Conservation (phyloP, 2,888 invertebrate genomes). For the Agonopterix arenella region DNA sequence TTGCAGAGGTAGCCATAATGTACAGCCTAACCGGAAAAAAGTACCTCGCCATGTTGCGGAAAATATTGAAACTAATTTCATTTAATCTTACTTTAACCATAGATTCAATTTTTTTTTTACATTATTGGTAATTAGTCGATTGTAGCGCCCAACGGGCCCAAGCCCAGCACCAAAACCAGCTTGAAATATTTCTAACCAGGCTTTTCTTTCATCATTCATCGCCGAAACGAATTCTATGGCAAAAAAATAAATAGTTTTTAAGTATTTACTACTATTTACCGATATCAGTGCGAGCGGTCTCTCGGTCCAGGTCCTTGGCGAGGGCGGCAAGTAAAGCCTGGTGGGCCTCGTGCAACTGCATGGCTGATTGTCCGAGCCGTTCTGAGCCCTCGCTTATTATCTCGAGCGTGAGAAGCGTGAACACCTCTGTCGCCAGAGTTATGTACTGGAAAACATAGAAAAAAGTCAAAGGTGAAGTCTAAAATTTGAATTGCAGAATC, state of each 20-base stretch:
- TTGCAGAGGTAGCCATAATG: no score
- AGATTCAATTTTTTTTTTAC: no score
- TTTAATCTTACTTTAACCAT: no score
- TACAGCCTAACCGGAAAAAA: no score
- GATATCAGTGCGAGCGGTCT: constrained; percentile 89
- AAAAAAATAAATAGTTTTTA: neutral
- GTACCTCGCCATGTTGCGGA: no score
- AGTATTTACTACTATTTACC: constrained; percentile 46
- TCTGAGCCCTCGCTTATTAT: constrained; percentile 84
- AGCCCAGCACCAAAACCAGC: no score
- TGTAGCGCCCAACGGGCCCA: no score
- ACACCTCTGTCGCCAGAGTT: constrained; percentile 89
- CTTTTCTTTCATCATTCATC: no score
- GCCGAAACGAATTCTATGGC: neutral
- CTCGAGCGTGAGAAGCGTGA: constrained; percentile 89
- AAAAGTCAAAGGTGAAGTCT: neutral
- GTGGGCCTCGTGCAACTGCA: constrained; percentile 90
- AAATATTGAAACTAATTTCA: no score
- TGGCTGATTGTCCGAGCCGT: constrained; percentile 66
- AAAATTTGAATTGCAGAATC: no score
- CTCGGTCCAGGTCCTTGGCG: constrained; percentile 92
- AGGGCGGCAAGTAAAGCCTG: constrained; percentile 92
- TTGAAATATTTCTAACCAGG: no score
- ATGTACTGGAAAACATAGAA: constrained; percentile 79
- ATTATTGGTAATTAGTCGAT: no score